Percentiles rank a stretch among this genome's conserved stretches.
Conservation (phyloP, 2,888 invertebrate genomes). For the Luffia ferchaultella region DNA sequence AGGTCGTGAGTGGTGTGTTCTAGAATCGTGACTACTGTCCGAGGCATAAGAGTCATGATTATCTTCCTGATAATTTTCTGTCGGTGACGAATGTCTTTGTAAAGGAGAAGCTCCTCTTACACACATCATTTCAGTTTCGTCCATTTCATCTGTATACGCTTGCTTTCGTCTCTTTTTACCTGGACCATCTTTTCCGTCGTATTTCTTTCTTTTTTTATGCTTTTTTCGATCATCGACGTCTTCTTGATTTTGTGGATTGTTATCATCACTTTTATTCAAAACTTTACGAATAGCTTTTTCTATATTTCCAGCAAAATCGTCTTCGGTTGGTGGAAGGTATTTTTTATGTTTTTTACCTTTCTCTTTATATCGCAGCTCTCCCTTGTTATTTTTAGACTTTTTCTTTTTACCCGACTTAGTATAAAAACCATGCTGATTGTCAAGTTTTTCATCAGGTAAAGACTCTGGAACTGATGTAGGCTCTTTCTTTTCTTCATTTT, state of each 20-base stretch:
- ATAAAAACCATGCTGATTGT: slow-evolving; percentile 41
- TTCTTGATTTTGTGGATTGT: slow-evolving; percentile 42
- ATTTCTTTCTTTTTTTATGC: slow-evolving; percentile 66
- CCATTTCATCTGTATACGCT: slow-evolving; percentile 66
- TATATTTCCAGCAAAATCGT: slow-evolving; percentile 82
- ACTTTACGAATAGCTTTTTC: slow-evolving; percentile 81
- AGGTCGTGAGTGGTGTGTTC: slow-evolving; percentile 51
- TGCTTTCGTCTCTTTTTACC: slow-evolving; percentile 66
- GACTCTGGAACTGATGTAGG: slow-evolving; percentile 20
- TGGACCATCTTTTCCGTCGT: slow-evolving; percentile 64
- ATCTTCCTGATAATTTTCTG: slow-evolving; percentile 50
- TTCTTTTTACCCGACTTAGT: slow-evolving; percentile 49
- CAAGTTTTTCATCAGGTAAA: slow-evolving; percentile 25
- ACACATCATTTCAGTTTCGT: slow-evolving; percentile 84
- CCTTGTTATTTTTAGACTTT: slow-evolving; percentile 59
- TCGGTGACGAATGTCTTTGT: slow-evolving; percentile 27
- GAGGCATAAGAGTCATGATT: slow-evolving; percentile 62
- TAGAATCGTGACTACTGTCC: slow-evolving; percentile 63
- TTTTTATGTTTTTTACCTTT: slow-evolving; percentile 60
- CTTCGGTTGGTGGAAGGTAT: slow-evolving; percentile 48
- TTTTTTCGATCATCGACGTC: slow-evolving; percentile 60
- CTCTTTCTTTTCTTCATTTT: slow-evolving; percentile 26
- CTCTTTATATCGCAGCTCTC: slow-evolving; percentile 54
- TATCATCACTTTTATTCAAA: slow-evolving; percentile 72
- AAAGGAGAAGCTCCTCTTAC: slow-evolving; percentile 80